Evolutionary conservation across 2,113 vertebrate genomes (phyloP), one percentile per base, ranked within the genome.

Genomic region (Pangasianodon hypophthalmus): DNA sequence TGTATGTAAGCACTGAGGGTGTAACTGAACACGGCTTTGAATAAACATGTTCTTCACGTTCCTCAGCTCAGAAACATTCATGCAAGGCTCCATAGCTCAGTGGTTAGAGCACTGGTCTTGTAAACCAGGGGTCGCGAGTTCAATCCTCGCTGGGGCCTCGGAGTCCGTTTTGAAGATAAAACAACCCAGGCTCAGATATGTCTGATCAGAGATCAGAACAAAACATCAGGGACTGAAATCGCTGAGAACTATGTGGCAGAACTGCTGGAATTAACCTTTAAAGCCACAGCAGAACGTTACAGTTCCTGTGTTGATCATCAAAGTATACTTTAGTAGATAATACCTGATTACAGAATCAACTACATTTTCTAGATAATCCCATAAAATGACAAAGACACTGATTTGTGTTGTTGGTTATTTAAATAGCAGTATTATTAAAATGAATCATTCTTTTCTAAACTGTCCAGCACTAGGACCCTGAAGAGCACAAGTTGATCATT

Each of bases 51-150:
- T 56, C 80, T 54, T 81, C 14, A 82, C 2, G 24, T n/a, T n/a
- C 13, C 18, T 18, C 14, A 19, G 79, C n/a, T 19, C 4, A 3
- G 5, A 0, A 0, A 18, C 0, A 0, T 0, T 0, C 3, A 9
- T 2, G 0, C 7, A 21, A 4, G 80, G 80, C 80, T 83, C 80
- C 80, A 83, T 83, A 83, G 80, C 80, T 83, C 79, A 81, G 79
- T 81, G 79, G 79, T 81, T 81, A 81, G 73, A 77, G 73, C 73
- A 77, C 73, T 77, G 73, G 73, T 77, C 73, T 77, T 77, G 73
- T 77, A 77, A 77, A 77, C 73, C 73, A 77, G 73, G 73, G 73
- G 73, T 77, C 73, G 73, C 21, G 73, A 77, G 77, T 81, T 81
- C 79, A 81, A 58, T 58, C 52, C 52, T 83, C 81, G 81, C 81